A percentile compares a stretch with the other conserved stretches of the same genome.
phyloP scores from a whole-genome alignment of 2,113 vertebrate species.

The Tetrao urogallus region DNA sequence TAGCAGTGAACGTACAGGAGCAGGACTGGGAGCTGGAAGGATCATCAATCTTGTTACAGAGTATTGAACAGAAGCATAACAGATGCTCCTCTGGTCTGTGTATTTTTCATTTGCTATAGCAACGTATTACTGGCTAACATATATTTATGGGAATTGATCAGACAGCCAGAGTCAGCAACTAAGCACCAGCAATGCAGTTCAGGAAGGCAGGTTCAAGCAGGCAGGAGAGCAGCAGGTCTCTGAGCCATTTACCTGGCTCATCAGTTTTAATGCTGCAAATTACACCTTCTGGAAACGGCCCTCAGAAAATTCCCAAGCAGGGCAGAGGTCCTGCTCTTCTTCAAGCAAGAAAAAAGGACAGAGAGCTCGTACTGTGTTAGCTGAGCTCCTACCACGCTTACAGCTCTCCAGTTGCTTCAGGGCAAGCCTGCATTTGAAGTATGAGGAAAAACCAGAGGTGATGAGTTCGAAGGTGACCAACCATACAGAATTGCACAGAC shows the following conservation, averaged over 20 bases:
- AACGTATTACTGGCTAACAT: neutral
- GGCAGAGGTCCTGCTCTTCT: neutral
- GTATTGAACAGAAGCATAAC: conserved; percentile 21
- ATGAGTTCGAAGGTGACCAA: neutral
- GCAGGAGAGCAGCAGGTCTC: neutral
- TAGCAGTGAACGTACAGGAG: neutral
- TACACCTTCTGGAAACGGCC: neutral
- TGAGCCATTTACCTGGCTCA: neutral
- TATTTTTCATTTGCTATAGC: conserved; percentile 16
- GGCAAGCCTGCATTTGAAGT: neutral
- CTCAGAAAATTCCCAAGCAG: neutral
- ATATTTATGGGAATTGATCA: neutral
- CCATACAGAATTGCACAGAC: neutral
- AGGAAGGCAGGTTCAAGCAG: neutral
- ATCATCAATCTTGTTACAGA: conserved; percentile 29
- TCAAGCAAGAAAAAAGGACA: neutral
- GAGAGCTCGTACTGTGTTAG: neutral
- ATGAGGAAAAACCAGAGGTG: neutral
- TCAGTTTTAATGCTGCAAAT: neutral
- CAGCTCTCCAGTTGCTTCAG: neutral
- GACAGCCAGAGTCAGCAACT: neutral
- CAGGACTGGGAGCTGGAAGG: neutral
- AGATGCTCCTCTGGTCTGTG: neutral
- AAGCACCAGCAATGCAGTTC: neutral
- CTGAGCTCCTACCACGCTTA: neutral